A percentile compares a stretch with the other conserved stretches of the same genome.
Conservation (phyloP, 1,140 invertebrate genomes). For the Zaprionus tsacasi region DNA sequence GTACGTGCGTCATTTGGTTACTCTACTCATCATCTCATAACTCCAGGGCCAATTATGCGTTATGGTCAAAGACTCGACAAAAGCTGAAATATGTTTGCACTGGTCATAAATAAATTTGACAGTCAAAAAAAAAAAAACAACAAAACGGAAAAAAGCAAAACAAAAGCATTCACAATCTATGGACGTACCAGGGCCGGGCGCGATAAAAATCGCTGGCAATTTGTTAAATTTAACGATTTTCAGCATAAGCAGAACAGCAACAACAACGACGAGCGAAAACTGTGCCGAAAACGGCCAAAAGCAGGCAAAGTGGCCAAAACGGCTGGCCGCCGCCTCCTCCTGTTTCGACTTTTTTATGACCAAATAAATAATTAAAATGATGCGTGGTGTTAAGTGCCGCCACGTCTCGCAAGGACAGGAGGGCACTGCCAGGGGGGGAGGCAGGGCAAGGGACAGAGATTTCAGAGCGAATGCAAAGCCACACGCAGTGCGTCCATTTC, state of each 20-base stretch:
- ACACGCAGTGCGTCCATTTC: conserved; percentile 75
- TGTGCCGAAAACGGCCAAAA: conserved; percentile 66
- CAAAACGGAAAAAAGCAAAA: conserved; percentile 29
- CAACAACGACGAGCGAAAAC: conserved; percentile 46
- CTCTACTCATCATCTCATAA: conserved; percentile 46
- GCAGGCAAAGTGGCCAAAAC: conserved; percentile 26
- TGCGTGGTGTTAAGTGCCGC: conserved; percentile 80
- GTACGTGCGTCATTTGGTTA: conserved; percentile 59
- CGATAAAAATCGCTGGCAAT: conserved; percentile 81
- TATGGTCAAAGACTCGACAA: conserved; percentile 42
- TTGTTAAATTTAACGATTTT: conserved; percentile 82
- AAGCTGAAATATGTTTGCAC: conserved; percentile 63
- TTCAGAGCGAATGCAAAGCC: conserved; percentile 44
- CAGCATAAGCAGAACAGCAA: conserved; percentile 49
- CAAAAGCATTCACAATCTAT: conserved; percentile 60
- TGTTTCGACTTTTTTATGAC: conserved; percentile 73
- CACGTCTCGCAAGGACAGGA: conserved; percentile 52
- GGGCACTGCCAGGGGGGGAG: neutral
- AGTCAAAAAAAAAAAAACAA: conserved; percentile 34
- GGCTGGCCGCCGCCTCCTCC: conserved; percentile 38
- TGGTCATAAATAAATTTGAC: conserved; percentile 75
- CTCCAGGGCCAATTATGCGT: conserved; percentile 63
- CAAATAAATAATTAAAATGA: conserved; percentile 83
- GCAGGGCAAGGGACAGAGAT: conserved; percentile 1
- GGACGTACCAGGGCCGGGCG: conserved; percentile 65